Evolutionary conservation across 2,888 invertebrate genomes (phyloP), one percentile per base, ranked within the genome.

Genomic region (Drosophila sordidula): DNA sequence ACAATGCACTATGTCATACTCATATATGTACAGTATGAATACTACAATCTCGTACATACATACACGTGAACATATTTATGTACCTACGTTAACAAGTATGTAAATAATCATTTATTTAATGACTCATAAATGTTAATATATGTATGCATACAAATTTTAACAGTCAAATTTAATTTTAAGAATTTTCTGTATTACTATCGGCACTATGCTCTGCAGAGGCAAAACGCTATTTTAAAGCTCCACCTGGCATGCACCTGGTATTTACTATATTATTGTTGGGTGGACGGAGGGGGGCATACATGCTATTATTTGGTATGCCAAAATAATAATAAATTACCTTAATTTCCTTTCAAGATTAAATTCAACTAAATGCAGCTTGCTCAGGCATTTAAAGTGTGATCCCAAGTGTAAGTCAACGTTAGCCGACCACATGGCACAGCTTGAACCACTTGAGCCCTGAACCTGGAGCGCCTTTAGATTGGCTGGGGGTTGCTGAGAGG

Each of bases 121-220:
- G 55, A 66, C 83, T 88, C 80, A 86, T 86, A 88, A 88, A 83
- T 83, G 71, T 87, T 88, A 83, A 83, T 86, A 77, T 65, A 65
- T 54, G 62, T 55, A 66, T 75, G 65, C 65, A 67, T 25, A 50
- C 47, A 63, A 29, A 46, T 16, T 36, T 12, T 47, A 44, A 25
- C 50, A 36, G 26, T 36, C 16, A 22, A 16, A 49, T 49, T 29
- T 9, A 16, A 32, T 32, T 46, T 54, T 16, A 66, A 46, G 39
- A 51, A 14, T 8, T 41, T 12, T 49, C n/a, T 11, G 34, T 12
- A n/a, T 39, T 26, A 16, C 8, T 6, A 6, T 26, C 26, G 26
- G 2, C 25, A 50, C 22, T 29, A 12, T 18, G 9, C 18, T 18
- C 16, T 41, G 5, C 16, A 29, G 26, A 29, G 32, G 1, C 32